Percentiles rank a stretch among this genome's conserved stretches.
Evolutionary conservation across 2,797 vertebrate genomes (phyloP).

Genomic region (Phalanger gymnotis): DNA sequence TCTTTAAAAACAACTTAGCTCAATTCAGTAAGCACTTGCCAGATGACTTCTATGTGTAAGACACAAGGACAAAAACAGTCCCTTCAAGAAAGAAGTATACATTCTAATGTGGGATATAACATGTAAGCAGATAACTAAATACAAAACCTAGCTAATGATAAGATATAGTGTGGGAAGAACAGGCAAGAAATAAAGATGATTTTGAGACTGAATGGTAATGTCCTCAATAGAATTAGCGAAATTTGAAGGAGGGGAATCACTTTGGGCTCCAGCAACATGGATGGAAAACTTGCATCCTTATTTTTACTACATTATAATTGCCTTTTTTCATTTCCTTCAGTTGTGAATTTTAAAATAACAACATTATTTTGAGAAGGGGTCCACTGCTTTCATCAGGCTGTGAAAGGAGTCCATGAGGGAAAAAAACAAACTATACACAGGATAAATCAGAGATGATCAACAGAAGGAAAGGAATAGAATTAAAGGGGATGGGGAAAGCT

Average conservation of each 20-base stretch:
- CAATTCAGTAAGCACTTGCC: not conserved
- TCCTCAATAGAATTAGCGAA: not conserved
- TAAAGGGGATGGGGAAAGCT: not conserved
- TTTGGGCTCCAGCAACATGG: not conserved
- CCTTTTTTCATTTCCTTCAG: not conserved
- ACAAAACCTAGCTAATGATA: not conserved
- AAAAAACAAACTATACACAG: not conserved
- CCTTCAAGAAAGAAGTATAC: not conserved
- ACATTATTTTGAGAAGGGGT: not conserved
- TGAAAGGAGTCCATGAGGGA: not conserved
- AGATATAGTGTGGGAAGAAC: not conserved
- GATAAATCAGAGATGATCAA: not conserved
- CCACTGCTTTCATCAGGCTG: not conserved
- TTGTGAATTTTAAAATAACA: not conserved
- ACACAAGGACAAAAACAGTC: not conserved
- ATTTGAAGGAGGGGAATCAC: not conserved
- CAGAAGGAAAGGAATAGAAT: not conserved
- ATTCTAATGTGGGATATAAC: not conserved
- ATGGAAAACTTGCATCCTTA: no score
- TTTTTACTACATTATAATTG: no score
- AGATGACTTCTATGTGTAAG: not conserved
- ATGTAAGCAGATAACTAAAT: not conserved
- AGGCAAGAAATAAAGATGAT: not conserved
- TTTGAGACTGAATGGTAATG: not conserved
- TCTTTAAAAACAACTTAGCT: not conserved